Conservation (phyloP, 2,797 vertebrate species). For the Gastrophryne carolinensis region DNA sequence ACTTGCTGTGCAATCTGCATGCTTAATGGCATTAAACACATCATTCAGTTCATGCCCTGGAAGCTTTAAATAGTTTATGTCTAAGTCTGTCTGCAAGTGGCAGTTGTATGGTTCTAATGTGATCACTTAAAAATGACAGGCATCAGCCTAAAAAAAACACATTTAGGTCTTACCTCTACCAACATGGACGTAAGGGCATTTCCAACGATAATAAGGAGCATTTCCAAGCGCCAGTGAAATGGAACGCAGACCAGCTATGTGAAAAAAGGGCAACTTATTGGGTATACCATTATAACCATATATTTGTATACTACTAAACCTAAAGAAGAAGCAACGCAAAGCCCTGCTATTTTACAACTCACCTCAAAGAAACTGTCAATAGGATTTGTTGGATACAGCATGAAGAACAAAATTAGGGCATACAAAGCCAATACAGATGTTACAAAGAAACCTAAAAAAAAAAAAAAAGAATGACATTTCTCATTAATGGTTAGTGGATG, state of each 20-base stretch:
- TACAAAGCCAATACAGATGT: slow-evolving; percentile 77
- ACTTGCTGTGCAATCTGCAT: slow-evolving; percentile 18
- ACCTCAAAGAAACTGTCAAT: slow-evolving; percentile 85
- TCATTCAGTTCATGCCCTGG: not conserved
- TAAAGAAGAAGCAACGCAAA: too few relatives aligned
- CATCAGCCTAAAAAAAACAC: too few relatives aligned
- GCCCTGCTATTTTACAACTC: too few relatives aligned
- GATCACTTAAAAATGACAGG: too few relatives aligned
- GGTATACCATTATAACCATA: too few relatives aligned
- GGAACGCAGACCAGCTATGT: slow-evolving; percentile 89
- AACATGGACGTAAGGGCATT: slow-evolving; percentile 81
- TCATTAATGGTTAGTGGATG: too few relatives aligned
- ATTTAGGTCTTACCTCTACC: slow-evolving; percentile 83
- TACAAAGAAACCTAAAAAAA: slow-evolving; percentile 79
- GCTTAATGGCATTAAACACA: not conserved
- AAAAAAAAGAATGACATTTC: too few relatives aligned
- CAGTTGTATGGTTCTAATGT: too few relatives aligned
- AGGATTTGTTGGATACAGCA: slow-evolving; percentile 78
- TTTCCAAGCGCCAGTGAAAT: slow-evolving; percentile 78
- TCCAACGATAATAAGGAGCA: slow-evolving; percentile 77
- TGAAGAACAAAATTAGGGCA: slow-evolving; percentile 83
- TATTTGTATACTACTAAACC: too few relatives aligned
- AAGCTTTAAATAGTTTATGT: not conserved
- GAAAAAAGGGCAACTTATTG: slow-evolving; percentile 53
- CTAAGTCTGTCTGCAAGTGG: too few relatives aligned